Conservation (phyloP, 2,888 invertebrate species). For the Drosophila anomelani region DNA sequence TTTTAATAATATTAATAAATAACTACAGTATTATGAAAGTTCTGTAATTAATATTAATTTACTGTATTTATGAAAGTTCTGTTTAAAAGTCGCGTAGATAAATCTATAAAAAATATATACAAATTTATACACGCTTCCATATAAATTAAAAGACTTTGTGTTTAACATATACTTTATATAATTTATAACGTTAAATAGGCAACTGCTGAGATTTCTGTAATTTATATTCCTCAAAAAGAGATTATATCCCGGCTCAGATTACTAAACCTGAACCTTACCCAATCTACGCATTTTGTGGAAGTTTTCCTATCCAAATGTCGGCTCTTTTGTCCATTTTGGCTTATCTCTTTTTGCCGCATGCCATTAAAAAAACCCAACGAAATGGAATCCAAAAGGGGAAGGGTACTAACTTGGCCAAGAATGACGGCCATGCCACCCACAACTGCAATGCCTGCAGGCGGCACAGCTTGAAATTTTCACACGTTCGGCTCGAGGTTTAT, state of each 20-base stretch:
- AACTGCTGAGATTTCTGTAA: not conserved
- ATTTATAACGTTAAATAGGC: not conserved
- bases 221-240: not conserved
- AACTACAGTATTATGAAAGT: too few relatives aligned
- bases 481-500: constrained; percentile 50
- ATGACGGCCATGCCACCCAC: constrained; percentile 36
- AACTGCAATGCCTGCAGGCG: constrained; percentile 67
- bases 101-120: not conserved
- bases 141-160: not conserved
- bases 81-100: not conserved
- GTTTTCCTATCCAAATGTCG: constrained; percentile 22
- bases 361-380: not conserved
- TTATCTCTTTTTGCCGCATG: constrained; percentile 11
- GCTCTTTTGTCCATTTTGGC: constrained; percentile 21
- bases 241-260: not conserved
- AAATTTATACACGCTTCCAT: too few relatives aligned
- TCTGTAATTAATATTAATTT: too few relatives aligned
- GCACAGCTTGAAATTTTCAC: constrained; percentile 74
- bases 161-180: not conserved
- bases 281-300: constrained; percentile 35
- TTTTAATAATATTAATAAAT: too few relatives aligned
- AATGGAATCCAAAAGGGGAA: not conserved
- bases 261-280: constrained; percentile 57
- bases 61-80: too few relatives aligned
- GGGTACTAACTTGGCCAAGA: not conserved